phyloP scores from a whole-genome alignment of 2,113 vertebrate genomes.

The Neomonachus schauinslandi region DNA sequence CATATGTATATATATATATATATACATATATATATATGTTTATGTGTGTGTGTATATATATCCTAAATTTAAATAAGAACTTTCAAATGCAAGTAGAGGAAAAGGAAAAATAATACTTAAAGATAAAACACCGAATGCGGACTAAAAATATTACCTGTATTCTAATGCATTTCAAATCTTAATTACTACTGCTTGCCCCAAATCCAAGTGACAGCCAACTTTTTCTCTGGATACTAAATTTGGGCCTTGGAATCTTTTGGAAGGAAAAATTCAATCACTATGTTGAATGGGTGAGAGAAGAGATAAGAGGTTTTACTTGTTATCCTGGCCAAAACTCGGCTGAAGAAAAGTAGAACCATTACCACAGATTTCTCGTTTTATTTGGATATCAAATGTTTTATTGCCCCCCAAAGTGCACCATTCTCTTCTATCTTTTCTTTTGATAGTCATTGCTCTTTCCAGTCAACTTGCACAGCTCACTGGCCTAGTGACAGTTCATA shows the following conservation, averaged over 20 bases:
- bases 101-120: neutral
- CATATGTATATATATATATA: neutral
- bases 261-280: constrained; percentile 66
- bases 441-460: neutral
- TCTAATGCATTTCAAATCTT: neutral
- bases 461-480: neutral
- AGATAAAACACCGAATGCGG: neutral
- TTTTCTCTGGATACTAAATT: constrained; percentile 52
- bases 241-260: constrained; percentile 13
- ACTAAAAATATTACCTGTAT: neutral
- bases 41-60: neutral
- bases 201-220: constrained; percentile 11
- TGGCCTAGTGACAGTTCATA: neutral
- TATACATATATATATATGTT: no score
- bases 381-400: neutral
- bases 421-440: neutral
- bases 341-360: neutral
- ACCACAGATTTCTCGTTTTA: constrained; percentile 7
- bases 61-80: constrained; percentile 3
- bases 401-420: neutral
- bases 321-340: neutral
- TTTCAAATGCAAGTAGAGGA: neutral
- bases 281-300: neutral
- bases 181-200: neutral
- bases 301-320: constrained; percentile 57